Evolutionary conservation across 2,113 vertebrate species (phyloP).

Genomic region (Neodon shergylaensis): DNA sequence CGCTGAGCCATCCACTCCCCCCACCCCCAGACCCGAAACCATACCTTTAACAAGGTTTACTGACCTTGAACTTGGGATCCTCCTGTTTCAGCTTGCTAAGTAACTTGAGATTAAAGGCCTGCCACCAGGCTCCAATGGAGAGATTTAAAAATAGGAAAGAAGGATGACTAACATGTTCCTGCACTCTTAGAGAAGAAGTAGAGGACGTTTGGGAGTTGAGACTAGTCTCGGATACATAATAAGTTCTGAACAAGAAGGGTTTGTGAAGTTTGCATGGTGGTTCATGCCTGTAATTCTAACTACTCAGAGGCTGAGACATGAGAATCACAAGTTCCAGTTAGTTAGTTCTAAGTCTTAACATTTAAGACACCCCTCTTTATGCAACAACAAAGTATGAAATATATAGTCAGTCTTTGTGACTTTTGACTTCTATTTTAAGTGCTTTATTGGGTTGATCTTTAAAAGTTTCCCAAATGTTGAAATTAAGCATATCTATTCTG

Average conservation of each 20-base stretch:
- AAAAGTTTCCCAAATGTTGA: conserved; percentile 1
- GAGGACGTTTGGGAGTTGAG: not conserved
- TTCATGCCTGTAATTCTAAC: not conserved
- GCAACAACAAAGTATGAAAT: not conserved
- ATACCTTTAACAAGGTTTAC: not conserved
- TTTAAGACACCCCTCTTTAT: not conserved
- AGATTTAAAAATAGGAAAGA: not conserved
- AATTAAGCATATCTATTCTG: conserved; percentile 28
- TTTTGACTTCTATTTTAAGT: conserved; percentile 24
- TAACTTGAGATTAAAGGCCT: not conserved
- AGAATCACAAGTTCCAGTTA: not conserved
- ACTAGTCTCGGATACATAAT: not conserved
- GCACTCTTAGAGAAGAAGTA: not conserved
- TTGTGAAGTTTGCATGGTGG: not conserved
- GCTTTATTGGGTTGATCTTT: not conserved
- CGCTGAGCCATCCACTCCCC: not conserved
- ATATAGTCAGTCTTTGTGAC: not conserved
- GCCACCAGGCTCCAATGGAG: not conserved
- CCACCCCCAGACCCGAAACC: not conserved
- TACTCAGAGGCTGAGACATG: not conserved
- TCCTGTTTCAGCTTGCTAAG: not conserved
- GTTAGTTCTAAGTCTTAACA: not conserved
- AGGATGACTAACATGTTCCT: not conserved
- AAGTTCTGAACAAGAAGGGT: not conserved
- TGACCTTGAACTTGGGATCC: not conserved